Percentiles rank a stretch among this genome's conserved stretches.
These are phyloP conservation scores for Oncorhynchus kisutch DNA, from an alignment of 2,113 vertebrate species.

Conservation along the genomic window DNA sequence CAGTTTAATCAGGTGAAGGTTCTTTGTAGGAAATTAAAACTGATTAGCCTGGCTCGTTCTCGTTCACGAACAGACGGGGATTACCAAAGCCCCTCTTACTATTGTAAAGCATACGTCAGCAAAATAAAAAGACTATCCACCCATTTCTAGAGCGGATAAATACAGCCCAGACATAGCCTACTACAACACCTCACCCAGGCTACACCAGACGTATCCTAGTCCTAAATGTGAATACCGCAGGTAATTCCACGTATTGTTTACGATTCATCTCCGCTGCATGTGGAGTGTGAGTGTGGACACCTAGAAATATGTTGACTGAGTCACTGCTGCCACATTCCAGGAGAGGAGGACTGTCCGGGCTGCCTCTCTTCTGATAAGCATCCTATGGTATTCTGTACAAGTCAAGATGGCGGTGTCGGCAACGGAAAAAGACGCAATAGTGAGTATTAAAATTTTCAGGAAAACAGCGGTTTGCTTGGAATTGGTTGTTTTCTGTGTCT, in stretches of 20 bases:
- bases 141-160: slow-evolving; percentile 28
- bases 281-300: slow-evolving; percentile 12
- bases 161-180: slow-evolving; percentile 14
- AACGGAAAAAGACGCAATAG: slow-evolving; percentile 83
- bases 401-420: slow-evolving; percentile 97
- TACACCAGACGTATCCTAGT: not conserved
- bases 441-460: slow-evolving; percentile 66
- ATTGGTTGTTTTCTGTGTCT: not conserved
- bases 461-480: not conserved
- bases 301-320: slow-evolving; percentile 18
- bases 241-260: slow-evolving; percentile 10
- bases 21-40: not conserved
- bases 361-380: slow-evolving; percentile 62
- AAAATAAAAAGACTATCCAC: slow-evolving; percentile 45
- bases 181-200: too few species aligned
- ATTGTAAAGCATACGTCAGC: slow-evolving; percentile 67
- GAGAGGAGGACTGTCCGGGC: slow-evolving; percentile 33
- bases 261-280: slow-evolving; percentile 9
- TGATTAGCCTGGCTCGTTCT: slow-evolving; percentile 62
- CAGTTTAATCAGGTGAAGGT: slow-evolving; percentile 40
- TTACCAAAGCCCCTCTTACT: slow-evolving; percentile 62
- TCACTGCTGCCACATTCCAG: slow-evolving; percentile 50
- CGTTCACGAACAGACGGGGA: slow-evolving; percentile 58
- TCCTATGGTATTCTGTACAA: slow-evolving; percentile 78
- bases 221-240: not conserved